These are phyloP conservation scores for Rallus limicola DNA, from an alignment of 2,113 vertebrate species.

Conservation along the genomic window DNA sequence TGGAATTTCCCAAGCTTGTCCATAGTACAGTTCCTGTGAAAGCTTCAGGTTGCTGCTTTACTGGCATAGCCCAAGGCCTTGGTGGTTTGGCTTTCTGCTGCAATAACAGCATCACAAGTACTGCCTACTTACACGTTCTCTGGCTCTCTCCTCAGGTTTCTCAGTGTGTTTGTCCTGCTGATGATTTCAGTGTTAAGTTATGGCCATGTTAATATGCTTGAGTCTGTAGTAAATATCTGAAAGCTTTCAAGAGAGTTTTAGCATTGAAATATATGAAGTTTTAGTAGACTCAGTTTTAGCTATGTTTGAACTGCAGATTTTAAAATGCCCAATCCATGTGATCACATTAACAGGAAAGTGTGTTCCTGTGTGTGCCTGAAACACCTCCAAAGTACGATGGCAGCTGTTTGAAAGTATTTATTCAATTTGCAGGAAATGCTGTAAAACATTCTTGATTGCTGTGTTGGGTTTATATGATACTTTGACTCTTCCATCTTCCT, in stretches of 20 bases:
- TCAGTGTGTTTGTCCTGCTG: no score
- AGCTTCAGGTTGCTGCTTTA: not conserved
- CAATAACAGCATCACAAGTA: not conserved
- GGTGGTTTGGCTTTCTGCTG: not conserved
- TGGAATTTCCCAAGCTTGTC: not conserved
- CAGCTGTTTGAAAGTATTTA: not conserved
- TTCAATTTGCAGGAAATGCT: not conserved
- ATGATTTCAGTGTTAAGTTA: not conserved
- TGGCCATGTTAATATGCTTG: not conserved
- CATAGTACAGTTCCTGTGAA: not conserved
- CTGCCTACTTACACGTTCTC: not conserved
- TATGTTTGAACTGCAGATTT: not conserved
- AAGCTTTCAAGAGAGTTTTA: not conserved
- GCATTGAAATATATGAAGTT: not conserved
- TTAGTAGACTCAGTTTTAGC: not conserved
- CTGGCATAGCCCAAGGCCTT: not conserved
- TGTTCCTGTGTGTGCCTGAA: not conserved
- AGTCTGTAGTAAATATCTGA: not conserved
- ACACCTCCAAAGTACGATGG: not conserved
- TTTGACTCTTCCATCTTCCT: not conserved
- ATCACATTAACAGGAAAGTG: not conserved
- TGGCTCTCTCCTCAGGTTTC: not conserved
- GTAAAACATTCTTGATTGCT: not conserved
- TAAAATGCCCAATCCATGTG: not conserved
- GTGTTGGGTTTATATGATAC: not conserved